Percentiles rank a stretch among this genome's conserved stretches.
These are phyloP conservation scores for Argyresthia goedartella DNA, from an alignment of 2,888 invertebrate species.

Conservation along the genomic window DNA sequence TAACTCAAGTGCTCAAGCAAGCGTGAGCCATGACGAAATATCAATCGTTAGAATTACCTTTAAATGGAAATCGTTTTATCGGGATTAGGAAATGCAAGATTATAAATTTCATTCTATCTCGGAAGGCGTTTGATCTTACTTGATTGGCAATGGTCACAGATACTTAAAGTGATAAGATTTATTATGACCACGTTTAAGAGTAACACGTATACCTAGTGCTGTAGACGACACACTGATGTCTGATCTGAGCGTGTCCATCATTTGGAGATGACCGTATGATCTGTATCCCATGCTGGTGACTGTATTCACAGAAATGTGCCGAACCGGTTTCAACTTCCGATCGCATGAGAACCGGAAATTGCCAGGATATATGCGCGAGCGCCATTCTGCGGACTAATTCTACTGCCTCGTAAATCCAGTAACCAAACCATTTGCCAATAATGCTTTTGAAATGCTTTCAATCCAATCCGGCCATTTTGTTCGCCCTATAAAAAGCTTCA, in stretches of 20 bases:
- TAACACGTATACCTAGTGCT: too few relatives aligned
- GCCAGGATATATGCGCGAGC: neutral
- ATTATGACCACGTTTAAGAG: too few relatives aligned
- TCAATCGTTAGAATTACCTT: neutral
- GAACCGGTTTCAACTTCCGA: slow-evolving; percentile 51
- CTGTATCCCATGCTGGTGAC: slow-evolving; percentile 38
- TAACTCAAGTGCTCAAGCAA: neutral
- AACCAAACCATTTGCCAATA: neutral
- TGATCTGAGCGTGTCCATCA: too few relatives aligned
- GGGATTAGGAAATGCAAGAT: too few relatives aligned
- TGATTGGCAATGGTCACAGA: too few relatives aligned
- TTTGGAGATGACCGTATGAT: too few relatives aligned
- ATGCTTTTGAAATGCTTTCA: neutral
- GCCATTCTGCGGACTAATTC: neutral
- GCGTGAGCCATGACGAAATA: neutral
- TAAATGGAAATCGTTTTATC: neutral
- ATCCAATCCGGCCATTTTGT: neutral
- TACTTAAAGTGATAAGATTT: too few relatives aligned
- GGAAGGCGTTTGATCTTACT: neutral
- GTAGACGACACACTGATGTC: too few relatives aligned
- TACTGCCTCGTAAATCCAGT: neutral
- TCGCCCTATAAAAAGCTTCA: neutral
- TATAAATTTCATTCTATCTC: too few relatives aligned
- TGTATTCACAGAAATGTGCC: slow-evolving; percentile 48
- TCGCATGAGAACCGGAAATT: neutral